A percentile compares a stretch with the other conserved stretches of the same genome.
These are phyloP conservation scores for Eufriesea mexicana DNA, from an alignment of 1,140 invertebrate genomes.

Conservation along the genomic window DNA sequence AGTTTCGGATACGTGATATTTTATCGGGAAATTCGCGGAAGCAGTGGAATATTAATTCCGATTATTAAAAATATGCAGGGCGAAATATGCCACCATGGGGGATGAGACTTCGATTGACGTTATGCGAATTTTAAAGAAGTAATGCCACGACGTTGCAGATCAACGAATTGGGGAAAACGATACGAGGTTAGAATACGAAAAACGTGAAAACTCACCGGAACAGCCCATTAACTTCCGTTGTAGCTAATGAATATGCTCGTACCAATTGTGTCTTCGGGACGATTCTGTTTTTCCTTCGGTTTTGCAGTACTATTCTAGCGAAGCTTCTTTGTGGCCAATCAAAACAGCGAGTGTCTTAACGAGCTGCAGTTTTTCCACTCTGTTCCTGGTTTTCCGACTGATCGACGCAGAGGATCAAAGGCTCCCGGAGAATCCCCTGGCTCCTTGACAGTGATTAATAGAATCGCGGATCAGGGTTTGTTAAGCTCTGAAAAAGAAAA, in stretches of 20 bases:
- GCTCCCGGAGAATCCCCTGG: not conserved
- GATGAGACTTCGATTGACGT: not conserved
- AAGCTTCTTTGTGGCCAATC: slow-evolving; percentile 18
- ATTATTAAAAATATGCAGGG: not conserved
- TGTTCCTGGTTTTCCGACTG: not conserved
- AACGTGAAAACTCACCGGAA: not conserved
- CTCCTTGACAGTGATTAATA: not conserved
- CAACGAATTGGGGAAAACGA: not conserved
- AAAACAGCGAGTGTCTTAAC: slow-evolving; percentile 15
- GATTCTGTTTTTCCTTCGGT: no score
- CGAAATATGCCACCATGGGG: not conserved
- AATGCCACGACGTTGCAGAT: not conserved
- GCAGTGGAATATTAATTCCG: not conserved
- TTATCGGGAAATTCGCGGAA: not conserved
- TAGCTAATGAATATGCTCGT: no score
- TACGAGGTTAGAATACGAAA: not conserved
- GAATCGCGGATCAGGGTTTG: not conserved
- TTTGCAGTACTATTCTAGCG: not conserved
- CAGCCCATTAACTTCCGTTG: no score
- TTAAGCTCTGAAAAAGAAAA: not conserved
- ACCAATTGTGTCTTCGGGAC: no score
- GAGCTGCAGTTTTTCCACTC: not conserved
- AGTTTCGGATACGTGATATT: no score
- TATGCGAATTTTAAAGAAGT: not conserved
- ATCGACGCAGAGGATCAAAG: slow-evolving; percentile 11